Percentiles rank a stretch among this genome's conserved stretches.
Conservation (phyloP, 2,797 vertebrate genomes). For the Brotula barbata region DNA sequence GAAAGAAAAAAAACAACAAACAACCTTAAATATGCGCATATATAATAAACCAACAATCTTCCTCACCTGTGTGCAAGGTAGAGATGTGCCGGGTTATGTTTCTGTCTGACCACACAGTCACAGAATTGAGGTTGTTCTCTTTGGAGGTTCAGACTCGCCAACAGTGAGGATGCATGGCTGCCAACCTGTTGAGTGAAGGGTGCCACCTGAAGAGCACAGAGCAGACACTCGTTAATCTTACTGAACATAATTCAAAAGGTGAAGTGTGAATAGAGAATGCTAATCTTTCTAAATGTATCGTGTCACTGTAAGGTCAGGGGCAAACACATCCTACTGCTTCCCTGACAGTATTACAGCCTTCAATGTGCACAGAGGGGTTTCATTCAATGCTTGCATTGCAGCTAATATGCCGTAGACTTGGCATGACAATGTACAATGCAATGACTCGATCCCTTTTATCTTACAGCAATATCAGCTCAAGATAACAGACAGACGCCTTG, state of each 20-base stretch:
- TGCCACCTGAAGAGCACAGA: constrained; percentile 41
- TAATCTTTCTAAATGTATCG: background rate
- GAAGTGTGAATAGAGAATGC: background rate
- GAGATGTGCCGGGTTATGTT: constrained; percentile 52
- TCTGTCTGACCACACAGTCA: constrained; percentile 74
- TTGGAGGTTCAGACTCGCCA: constrained; percentile 67
- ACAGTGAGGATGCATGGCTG: constrained; percentile 52
- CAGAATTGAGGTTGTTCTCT: constrained; percentile 69
- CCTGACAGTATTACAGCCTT: background rate
- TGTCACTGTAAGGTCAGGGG: background rate
- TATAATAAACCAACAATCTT: no score
- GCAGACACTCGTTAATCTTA: background rate
- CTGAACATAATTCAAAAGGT: background rate
- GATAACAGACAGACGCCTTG: background rate
- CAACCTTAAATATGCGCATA: no score
- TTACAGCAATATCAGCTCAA: background rate
- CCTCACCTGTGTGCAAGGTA: constrained; percentile 75
- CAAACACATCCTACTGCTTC: background rate
- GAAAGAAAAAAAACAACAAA: background rate
- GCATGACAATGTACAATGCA: background rate
- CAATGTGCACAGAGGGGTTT: background rate
- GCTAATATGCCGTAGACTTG: background rate
- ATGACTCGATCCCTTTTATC: background rate
- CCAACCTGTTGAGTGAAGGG: constrained; percentile 8
- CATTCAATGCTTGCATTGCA: background rate